phyloP scores from a whole-genome alignment of 2,797 vertebrate genomes.

The Prunella strophiata region DNA sequence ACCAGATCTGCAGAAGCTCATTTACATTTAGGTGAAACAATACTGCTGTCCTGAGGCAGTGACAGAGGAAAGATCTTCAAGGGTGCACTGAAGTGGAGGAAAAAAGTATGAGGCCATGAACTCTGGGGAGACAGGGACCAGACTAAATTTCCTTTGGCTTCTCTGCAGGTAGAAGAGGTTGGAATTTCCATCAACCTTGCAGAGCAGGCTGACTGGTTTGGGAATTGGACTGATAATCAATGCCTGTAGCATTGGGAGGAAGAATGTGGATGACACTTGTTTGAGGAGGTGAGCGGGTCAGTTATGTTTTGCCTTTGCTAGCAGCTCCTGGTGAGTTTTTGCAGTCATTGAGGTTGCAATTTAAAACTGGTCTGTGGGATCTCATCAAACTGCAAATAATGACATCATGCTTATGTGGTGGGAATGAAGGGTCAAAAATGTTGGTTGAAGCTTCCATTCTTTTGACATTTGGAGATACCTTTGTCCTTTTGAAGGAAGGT shows the following conservation, averaged over 20 bases:
- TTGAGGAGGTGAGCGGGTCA: neutral
- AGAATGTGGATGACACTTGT: neutral
- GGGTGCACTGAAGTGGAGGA: neutral
- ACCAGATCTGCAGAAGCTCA: neutral
- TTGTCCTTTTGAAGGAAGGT: neutral
- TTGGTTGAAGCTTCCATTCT: neutral
- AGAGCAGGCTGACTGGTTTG: neutral
- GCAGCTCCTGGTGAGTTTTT: neutral
- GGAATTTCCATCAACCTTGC: neutral
- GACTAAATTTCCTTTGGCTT: neutral
- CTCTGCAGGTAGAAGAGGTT: neutral
- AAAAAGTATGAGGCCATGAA: neutral
- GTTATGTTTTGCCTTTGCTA: neutral
- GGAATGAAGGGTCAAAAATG: neutral
- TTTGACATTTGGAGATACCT: neutral
- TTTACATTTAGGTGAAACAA: neutral
- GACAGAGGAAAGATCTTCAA: neutral
- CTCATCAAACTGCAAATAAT: neutral
- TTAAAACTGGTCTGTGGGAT: neutral
- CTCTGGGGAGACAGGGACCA: neutral
- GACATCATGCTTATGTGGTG: rapidly evolving
- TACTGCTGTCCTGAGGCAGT: neutral
- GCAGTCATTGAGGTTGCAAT: neutral
- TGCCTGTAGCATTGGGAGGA: neutral
- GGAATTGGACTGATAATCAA: neutral